A percentile compares a stretch with the other conserved stretches of the same genome.
These are phyloP conservation scores for Odontamblyopus lacepedii DNA, from an alignment of 2,797 vertebrate species.

Conservation along the genomic window DNA sequence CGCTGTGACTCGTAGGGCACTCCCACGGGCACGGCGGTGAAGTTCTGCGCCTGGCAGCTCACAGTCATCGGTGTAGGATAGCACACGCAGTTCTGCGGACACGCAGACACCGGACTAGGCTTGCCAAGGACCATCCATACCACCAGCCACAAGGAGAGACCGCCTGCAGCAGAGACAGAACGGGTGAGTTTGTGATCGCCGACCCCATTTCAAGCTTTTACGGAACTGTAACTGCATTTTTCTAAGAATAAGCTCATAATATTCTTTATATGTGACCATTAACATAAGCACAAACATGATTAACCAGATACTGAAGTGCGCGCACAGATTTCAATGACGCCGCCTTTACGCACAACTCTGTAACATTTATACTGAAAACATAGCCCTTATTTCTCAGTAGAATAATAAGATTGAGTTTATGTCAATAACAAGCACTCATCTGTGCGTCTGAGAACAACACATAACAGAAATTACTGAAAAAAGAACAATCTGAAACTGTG, in stretches of 20 bases:
- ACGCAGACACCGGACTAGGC: conserved; percentile 76
- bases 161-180: conserved; percentile 59
- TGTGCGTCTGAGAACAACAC: neutral
- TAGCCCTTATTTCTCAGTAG: neutral
- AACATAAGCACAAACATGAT: neutral
- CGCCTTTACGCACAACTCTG: conserved; percentile 54
- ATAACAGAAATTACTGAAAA: neutral
- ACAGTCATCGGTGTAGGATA: conserved; percentile 95
- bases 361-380: conserved; percentile 1
- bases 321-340: neutral
- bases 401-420: neutral
- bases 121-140: conserved; percentile 80
- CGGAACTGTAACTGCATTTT: neutral
- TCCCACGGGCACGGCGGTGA: conserved; percentile 88
- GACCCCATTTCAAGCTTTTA: neutral
- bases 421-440: neutral
- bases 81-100: conserved; percentile 93
- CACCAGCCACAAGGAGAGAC: conserved; percentile 79
- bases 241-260: neutral
- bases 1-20: conserved; percentile 91
- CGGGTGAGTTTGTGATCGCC: conserved; percentile 21
- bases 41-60: conserved; percentile 98
- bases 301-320: neutral
- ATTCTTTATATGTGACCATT: neutral
- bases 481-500: neutral